These are phyloP conservation scores for Anas acuta DNA, from an alignment of 2,797 vertebrate genomes.

Conservation along the genomic window DNA sequence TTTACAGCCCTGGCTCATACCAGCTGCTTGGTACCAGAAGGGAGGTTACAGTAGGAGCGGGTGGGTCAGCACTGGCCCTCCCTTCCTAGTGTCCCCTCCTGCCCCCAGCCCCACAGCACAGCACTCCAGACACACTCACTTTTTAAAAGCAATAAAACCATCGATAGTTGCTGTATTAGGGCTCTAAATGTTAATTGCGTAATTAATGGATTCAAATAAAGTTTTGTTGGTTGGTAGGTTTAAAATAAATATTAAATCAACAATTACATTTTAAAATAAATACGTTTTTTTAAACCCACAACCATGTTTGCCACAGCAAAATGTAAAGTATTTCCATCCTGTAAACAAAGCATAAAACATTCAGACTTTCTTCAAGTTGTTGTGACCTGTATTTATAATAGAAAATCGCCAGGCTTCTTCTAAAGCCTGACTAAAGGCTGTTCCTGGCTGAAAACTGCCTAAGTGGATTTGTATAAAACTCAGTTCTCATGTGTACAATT, in stretches of 20 bases:
- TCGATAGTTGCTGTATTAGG: background rate
- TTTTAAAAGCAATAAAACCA: background rate
- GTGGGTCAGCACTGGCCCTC: background rate
- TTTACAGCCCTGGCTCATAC: background rate
- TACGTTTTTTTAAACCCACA: background rate
- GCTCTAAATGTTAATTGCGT: background rate
- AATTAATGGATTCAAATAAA: background rate
- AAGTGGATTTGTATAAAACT: conserved; percentile 43
- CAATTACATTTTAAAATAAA: background rate
- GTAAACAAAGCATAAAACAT: conserved; percentile 63
- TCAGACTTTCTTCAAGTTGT: conserved; percentile 23
- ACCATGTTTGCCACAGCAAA: conserved; percentile 28
- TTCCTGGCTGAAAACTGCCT: conserved; percentile 28
- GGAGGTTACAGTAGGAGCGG: background rate
- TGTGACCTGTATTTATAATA: conserved; percentile 55
- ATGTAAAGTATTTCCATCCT: conserved; percentile 27
- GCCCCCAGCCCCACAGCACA: background rate
- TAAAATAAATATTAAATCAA: background rate
- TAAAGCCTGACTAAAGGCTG: conserved; percentile 19
- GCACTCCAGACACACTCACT: accelerated
- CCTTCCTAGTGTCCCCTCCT: background rate
- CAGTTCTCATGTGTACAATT: conserved; percentile 7
- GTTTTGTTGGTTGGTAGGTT: background rate
- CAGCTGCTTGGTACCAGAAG: background rate
- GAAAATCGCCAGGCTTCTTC: conserved; percentile 44